Base-by-base conservation (phyloP, 2,113 vertebrate species). In the Hystrix brachyura region DNA sequence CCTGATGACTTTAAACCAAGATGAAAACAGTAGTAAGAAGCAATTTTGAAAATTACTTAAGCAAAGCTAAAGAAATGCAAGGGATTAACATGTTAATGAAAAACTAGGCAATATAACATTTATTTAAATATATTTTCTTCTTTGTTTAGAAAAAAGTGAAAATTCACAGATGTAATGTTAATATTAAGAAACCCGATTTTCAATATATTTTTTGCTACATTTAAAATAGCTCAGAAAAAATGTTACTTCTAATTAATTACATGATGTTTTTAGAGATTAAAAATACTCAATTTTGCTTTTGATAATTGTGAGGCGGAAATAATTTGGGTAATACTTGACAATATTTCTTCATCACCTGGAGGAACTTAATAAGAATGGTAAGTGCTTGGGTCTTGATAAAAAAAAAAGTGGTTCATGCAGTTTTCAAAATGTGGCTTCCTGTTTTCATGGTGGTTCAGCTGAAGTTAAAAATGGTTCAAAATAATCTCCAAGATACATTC, bases 1-100 rank as follows among this genome's bases (percentile, higher is more conserved):
- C n/a, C 34, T 86, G 67, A 97, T 94, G 91, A n/a, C 48, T 76
- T 48, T 88, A 78, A 97, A 96, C 21, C 85, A 80, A 98, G 97
- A 57, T 71, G 57, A 91, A 96, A 96, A 95, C 80, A 97, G 64
- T 92, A 96, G 91, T 48, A 96, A 65, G 60, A 64, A 96, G 21
- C 3, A 96, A 95, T 57, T 85, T 53, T 87, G 18, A 64, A 94
- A 27, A 2, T 27, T 91, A 82, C 69, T 98, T 98, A 65, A 94
- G 71, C 96, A 97, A 98, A 97, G 69, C 64, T 96, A 67, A 84
- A 97, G 96, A 96, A 94, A 96, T 95, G 91, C 88, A 96, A 59
- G 43, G 91, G 98, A 96, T 95, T 96, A 71, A 94, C 87, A 87
- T 94, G 90, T 96, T 97, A 95, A 92, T 81, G 64, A 96, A 60